Percentiles rank a stretch among this genome's conserved stretches.
phyloP scores from a whole-genome alignment of 2,888 invertebrate species.

The Euzophera pinguis region DNA sequence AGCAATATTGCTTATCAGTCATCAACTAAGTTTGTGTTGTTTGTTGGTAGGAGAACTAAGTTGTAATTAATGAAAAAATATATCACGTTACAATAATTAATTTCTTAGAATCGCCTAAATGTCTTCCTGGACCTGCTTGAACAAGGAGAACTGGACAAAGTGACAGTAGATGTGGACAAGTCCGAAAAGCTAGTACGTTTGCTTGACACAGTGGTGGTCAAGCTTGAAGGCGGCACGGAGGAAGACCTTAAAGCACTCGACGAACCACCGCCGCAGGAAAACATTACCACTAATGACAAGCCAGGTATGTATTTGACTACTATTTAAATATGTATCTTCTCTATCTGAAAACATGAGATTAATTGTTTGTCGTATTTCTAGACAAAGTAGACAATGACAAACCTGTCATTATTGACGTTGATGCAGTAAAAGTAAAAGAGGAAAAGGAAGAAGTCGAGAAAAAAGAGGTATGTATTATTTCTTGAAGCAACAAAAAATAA shows the following conservation, averaged over 20 bases:
- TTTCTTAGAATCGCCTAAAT: constrained; percentile 87
- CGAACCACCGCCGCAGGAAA: constrained; percentile 69
- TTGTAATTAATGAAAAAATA: too few species aligned
- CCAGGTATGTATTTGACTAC: constrained; percentile 32
- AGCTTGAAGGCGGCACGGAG: constrained; percentile 95
- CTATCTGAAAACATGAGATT: not conserved
- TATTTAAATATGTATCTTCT: constrained; percentile 6
- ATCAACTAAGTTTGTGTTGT: too few species aligned
- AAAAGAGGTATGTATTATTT: constrained; percentile 44
- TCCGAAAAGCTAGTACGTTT: constrained; percentile 90
- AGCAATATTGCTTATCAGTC: too few species aligned
- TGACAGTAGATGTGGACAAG: constrained; percentile 92
- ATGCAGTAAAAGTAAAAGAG: constrained; percentile 66
- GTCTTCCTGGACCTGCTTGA: constrained; percentile 93
- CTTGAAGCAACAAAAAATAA: not conserved
- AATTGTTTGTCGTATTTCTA: constrained; percentile 27
- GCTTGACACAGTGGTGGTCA: constrained; percentile 97
- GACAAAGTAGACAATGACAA: constrained; percentile 59
- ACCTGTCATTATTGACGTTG: constrained; percentile 67
- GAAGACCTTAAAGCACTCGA: constrained; percentile 94
- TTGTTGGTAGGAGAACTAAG: too few species aligned
- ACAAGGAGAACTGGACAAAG: constrained; percentile 85
- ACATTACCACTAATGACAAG: constrained; percentile 46
- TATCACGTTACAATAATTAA: too few species aligned
- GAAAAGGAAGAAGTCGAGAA: constrained; percentile 57